Conservation (phyloP, 2,888 invertebrate species). For the Busseola fusca region DNA sequence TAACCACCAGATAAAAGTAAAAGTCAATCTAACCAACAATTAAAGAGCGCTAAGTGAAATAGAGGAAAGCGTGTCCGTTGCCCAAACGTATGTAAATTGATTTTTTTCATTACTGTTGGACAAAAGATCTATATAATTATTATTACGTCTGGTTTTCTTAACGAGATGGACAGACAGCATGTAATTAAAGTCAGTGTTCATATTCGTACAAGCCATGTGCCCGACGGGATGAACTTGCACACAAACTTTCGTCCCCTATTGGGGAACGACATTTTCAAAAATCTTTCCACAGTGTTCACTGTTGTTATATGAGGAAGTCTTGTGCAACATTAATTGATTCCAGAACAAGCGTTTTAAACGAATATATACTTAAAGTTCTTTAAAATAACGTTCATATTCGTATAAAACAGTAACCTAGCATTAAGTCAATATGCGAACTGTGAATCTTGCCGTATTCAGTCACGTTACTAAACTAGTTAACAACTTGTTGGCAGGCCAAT, state of each 20-base stretch:
- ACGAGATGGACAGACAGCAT: neutral
- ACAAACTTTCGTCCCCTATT: neutral
- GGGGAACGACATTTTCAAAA: neutral
- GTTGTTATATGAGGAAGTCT: neutral
- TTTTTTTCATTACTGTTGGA: conserved; percentile 9
- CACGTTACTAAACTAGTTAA: neutral
- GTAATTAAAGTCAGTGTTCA: neutral
- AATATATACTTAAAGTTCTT: neutral
- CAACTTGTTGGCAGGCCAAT: neutral
- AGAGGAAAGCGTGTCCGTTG: conserved; percentile 56
- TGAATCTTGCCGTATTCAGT: neutral
- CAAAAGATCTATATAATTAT: conserved; percentile 19
- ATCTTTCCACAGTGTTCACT: neutral
- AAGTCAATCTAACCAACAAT: conserved; percentile 56
- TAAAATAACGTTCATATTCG: neutral
- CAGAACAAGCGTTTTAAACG: neutral
- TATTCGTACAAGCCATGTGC: neutral
- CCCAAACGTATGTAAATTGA: conserved; percentile 47
- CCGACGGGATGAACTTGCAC: neutral
- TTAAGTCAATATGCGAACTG: neutral
- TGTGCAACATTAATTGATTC: neutral
- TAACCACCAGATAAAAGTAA: conserved; percentile 54
- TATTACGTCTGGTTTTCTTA: conserved; percentile 6
- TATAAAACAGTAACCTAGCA: neutral
- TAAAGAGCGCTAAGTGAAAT: conserved; percentile 50